phyloP scores from a whole-genome alignment of 2,797 vertebrate species.

The Liasis olivaceus region DNA sequence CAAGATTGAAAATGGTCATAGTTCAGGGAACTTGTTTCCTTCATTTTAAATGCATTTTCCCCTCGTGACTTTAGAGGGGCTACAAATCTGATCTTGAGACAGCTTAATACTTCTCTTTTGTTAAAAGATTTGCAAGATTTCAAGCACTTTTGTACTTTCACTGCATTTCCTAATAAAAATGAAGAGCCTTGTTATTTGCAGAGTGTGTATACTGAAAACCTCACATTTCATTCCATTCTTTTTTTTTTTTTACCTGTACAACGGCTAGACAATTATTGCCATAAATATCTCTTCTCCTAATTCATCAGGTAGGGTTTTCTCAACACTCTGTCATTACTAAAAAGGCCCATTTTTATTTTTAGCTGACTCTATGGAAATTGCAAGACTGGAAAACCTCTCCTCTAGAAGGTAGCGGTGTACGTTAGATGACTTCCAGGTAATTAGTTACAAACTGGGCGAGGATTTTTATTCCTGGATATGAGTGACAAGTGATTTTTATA shows the following conservation, averaged over 20 bases:
- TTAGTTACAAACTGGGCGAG: not conserved
- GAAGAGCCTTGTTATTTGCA: not conserved
- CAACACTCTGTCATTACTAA: not conserved
- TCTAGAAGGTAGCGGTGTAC: not conserved
- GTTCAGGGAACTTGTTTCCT: constrained; percentile 20
- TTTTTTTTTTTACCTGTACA: not conserved
- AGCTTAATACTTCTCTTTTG: constrained; percentile 28
- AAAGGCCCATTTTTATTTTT: constrained; percentile 10
- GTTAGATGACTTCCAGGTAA: constrained; percentile 17
- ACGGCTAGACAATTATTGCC: not conserved
- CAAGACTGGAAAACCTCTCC: not conserved
- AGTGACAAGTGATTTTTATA: constrained; percentile 25
- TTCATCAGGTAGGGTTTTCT: not conserved
- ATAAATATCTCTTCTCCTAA: not conserved
- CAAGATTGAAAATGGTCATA: not conserved
- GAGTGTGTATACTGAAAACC: not conserved
- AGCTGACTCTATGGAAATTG: not conserved
- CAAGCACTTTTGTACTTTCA: constrained; percentile 36
- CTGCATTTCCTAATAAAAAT: constrained; percentile 39
- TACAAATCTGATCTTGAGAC: constrained; percentile 27
- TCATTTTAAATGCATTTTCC: constrained; percentile 1
- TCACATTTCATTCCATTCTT: not conserved
- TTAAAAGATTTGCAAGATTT: constrained; percentile 34
- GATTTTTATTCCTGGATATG: constrained; percentile 2
- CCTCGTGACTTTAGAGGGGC: constrained; percentile 8